A percentile compares a stretch with the other conserved stretches of the same genome.
These are phyloP conservation scores for Achatina immaculata DNA, from an alignment of 1,140 invertebrate species.

Conservation along the genomic window DNA sequence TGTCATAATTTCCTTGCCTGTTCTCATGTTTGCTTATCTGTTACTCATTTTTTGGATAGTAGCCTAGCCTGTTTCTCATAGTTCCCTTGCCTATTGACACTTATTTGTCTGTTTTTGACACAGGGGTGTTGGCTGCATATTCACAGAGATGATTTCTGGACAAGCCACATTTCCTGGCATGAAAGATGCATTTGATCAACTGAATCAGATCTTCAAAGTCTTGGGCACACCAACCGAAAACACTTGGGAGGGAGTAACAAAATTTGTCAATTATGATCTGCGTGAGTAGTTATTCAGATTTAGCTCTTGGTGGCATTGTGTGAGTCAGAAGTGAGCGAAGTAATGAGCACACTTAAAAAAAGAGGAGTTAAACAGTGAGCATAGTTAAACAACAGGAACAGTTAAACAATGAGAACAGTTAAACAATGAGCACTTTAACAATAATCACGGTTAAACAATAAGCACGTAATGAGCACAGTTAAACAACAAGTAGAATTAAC, in stretches of 20 bases:
- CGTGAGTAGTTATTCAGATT: slow-evolving; percentile 60
- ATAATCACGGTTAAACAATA: too few species aligned
- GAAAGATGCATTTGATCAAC: slow-evolving; percentile 93
- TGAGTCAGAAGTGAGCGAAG: background rate
- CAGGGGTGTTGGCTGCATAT: slow-evolving; percentile 96
- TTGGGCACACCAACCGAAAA: slow-evolving; percentile 92
- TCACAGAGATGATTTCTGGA: slow-evolving; percentile 97
- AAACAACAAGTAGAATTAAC: too few species aligned
- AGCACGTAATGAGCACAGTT: too few species aligned
- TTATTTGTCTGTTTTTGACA: slow-evolving; percentile 17
- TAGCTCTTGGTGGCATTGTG: background rate
- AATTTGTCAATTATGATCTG: slow-evolving; percentile 84
- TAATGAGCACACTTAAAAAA: background rate
- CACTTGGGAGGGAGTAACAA: slow-evolving; percentile 89
- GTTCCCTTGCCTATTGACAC: background rate
- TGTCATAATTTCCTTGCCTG: background rate
- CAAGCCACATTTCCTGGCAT: slow-evolving; percentile 95
- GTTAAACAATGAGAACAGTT: too few species aligned
- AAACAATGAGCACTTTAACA: too few species aligned
- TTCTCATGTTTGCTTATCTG: too few species aligned
- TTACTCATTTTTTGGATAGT: too few species aligned
- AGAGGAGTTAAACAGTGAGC: background rate
- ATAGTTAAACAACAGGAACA: too few species aligned
- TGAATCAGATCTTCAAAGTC: slow-evolving; percentile 96
- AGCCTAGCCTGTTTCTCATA: too few species aligned